phyloP scores from a whole-genome alignment of 2,113 vertebrate species.

The Chionis minor region DNA sequence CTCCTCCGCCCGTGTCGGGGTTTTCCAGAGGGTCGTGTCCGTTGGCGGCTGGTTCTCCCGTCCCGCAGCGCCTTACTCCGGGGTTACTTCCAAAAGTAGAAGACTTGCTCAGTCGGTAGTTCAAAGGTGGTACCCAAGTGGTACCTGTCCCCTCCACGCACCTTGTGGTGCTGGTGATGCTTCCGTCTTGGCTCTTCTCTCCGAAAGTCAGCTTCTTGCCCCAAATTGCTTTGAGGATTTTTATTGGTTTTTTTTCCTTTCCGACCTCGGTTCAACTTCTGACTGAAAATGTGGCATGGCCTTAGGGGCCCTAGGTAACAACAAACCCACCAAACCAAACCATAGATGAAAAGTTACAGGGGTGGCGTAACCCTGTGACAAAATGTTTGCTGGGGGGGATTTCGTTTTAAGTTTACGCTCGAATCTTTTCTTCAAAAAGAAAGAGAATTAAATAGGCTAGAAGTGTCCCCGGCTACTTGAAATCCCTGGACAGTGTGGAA shows the following conservation, averaged over 20 bases:
- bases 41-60: background rate
- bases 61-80: rapidly evolving
- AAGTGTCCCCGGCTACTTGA: background rate
- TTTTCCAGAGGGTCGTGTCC: rapidly evolving
- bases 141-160: background rate
- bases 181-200: background rate
- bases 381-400: background rate
- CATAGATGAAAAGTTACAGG: background rate
- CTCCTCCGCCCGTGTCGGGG: rapidly evolving
- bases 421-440: background rate
- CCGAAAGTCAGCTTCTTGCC: background rate
- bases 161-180: background rate
- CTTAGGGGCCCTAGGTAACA: too few species aligned
- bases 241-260: too few species aligned
- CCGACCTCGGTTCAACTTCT: background rate
- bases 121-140: background rate
- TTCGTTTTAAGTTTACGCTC: background rate
- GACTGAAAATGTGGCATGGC: too few species aligned
- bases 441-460: background rate
- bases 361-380: background rate
- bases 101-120: rapidly evolving
- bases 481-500: background rate
- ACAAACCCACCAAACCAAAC: too few species aligned
- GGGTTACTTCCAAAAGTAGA: background rate
- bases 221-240: background rate